Conservation (phyloP, 2,113 vertebrate genomes). For the Cichladusa arquata region DNA sequence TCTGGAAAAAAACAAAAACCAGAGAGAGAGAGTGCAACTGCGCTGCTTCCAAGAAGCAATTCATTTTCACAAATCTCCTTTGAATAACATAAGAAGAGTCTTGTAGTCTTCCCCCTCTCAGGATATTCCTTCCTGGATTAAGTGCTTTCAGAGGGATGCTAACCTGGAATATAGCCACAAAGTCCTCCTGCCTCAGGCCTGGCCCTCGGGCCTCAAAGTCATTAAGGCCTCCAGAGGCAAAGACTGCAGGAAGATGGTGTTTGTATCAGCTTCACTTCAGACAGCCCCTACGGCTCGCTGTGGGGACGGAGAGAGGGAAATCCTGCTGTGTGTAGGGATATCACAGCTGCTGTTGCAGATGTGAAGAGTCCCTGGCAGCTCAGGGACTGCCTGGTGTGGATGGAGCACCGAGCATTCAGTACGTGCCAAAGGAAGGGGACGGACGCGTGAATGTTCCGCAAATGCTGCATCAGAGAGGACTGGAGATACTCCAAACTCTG, state of each 20-base stretch:
- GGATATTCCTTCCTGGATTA: background rate
- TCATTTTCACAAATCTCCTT: background rate
- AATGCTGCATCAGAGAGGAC: background rate
- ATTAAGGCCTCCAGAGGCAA: background rate
- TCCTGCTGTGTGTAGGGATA: background rate
- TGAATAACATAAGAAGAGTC: background rate
- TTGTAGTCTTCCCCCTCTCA: background rate
- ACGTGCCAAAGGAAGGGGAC: accelerated
- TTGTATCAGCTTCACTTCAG: background rate
- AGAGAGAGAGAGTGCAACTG: background rate
- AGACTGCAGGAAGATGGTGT: accelerated
- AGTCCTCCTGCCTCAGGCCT: background rate
- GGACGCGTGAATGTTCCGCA: background rate
- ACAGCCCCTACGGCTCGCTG: background rate
- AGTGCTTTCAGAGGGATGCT: background rate
- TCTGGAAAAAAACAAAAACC: background rate
- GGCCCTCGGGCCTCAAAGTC: background rate
- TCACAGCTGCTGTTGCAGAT: background rate
- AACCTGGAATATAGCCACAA: background rate
- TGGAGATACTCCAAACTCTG: background rate
- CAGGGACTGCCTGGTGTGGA: background rate
- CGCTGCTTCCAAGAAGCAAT: background rate
- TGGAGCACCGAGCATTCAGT: background rate
- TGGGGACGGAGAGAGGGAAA: background rate
- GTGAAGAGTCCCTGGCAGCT: background rate